Percentiles rank a stretch among this genome's conserved stretches.
phyloP scores from a whole-genome alignment of 2,888 invertebrate genomes.

The Fragum sueziense region DNA sequence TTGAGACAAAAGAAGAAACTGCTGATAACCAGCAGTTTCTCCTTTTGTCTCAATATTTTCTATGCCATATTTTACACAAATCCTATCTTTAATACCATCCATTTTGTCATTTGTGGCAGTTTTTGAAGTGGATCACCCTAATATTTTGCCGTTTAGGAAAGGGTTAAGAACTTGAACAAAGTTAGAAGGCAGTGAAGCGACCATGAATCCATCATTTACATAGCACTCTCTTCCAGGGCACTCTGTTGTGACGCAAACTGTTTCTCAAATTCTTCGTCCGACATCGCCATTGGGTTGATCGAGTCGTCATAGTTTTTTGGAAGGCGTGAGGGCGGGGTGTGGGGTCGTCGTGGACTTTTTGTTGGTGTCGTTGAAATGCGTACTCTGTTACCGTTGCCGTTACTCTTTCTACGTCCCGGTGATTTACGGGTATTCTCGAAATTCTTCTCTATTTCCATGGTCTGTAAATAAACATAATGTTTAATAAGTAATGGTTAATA shows the following conservation, averaged over 20 bases:
- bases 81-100: not conserved
- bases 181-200: too few species aligned
- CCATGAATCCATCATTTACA: too few species aligned
- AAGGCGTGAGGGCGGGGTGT: slow-evolving; percentile 60
- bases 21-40: slow-evolving; percentile 8
- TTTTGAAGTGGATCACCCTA: too few species aligned
- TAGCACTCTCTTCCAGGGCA: slow-evolving; percentile 23
- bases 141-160: too few species aligned
- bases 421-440: slow-evolving; percentile 48
- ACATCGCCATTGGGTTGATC: slow-evolving; percentile 67
- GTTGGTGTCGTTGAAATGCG: slow-evolving; percentile 22
- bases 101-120: too few species aligned
- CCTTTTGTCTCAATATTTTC: not conserved
- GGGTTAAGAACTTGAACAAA: not conserved
- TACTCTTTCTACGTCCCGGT: slow-evolving; percentile 14
- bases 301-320: slow-evolving; percentile 61
- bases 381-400: slow-evolving; percentile 7
- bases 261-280: slow-evolving; percentile 71
- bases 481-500: too few species aligned
- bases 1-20: slow-evolving; percentile 8
- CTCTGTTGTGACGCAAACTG: slow-evolving; percentile 57
- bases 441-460: slow-evolving; percentile 64
- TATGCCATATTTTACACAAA: not conserved
- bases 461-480: slow-evolving; percentile 47
- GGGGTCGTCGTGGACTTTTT: slow-evolving; percentile 54